Percentiles rank a stretch among this genome's conserved stretches.
phyloP scores from a whole-genome alignment of 2,797 vertebrate species.

The Schizopygopsis pylzovi region DNA sequence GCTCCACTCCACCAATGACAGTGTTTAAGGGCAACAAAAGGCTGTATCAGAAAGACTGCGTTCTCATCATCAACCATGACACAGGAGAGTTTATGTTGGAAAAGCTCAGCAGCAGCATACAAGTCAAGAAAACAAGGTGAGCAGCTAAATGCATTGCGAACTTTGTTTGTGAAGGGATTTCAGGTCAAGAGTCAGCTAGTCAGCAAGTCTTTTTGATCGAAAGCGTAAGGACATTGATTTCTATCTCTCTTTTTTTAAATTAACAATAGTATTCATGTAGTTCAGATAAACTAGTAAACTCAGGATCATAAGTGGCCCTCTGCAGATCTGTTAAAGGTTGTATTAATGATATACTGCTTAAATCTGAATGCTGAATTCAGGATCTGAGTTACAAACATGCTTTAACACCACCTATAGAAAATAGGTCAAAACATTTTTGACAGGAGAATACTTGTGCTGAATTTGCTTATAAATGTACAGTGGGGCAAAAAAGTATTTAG shows the following conservation, averaged over 20 bases:
- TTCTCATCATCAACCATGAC: constrained; percentile 98
- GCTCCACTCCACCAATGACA: constrained; percentile 97
- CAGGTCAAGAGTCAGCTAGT: not conserved
- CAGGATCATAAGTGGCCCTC: too few species aligned
- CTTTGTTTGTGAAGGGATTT: not conserved
- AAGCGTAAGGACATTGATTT: not conserved
- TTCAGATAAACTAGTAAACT: not conserved
- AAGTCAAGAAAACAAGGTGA: constrained; percentile 99
- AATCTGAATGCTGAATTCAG: not conserved
- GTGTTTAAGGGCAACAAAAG: constrained; percentile 99
- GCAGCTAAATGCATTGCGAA: not conserved
- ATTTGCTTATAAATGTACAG: not conserved
- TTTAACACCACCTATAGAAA: not conserved
- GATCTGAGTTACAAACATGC: not conserved
- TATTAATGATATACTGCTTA: not conserved
- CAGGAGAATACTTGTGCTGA: not conserved
- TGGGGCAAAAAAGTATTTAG: too few species aligned
- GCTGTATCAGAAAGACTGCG: constrained; percentile 98
- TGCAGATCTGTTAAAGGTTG: not conserved
- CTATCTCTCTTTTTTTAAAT: not conserved
- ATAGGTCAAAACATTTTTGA: too few species aligned
- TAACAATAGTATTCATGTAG: not conserved
- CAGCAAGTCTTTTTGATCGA: not conserved
- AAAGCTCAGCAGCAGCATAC: constrained; percentile 98
- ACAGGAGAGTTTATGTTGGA: constrained; percentile 97